Percentiles rank a stretch among this genome's conserved stretches.
These are phyloP conservation scores for Lampris megalopsis DNA, from an alignment of 2,113 vertebrate species.

Conservation along the genomic window DNA sequence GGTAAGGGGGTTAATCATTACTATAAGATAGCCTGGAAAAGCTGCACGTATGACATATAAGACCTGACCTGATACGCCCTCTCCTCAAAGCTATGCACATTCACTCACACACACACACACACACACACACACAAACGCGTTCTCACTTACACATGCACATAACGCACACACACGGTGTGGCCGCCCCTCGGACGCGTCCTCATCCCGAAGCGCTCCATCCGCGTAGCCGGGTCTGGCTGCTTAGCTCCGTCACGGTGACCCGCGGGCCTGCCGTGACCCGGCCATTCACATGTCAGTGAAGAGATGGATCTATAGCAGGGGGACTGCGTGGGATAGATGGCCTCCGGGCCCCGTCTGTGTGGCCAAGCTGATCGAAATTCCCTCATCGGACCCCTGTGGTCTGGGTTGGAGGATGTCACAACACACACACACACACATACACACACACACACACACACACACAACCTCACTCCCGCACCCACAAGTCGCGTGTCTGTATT, in stretches of 20 bases:
- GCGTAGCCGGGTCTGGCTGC: conserved; percentile 25
- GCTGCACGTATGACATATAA: conserved; percentile 14
- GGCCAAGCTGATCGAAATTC: conserved; percentile 61
- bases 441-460: conserved; percentile 30
- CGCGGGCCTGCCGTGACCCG: background rate
- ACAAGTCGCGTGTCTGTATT: conserved; percentile 64
- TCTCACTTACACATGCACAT: background rate
- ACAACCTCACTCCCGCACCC: conserved; percentile 30
- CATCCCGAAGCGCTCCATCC: conserved; percentile 8
- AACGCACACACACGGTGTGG: conserved; percentile 17
- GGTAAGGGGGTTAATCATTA: conserved; percentile 41
- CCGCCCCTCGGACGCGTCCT: conserved; percentile 18
- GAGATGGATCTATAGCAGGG: conserved; percentile 51
- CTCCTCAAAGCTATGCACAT: conserved; percentile 50
- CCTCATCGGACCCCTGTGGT: conserved; percentile 58
- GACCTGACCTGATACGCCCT: conserved; percentile 41
- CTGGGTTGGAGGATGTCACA: conserved; percentile 55
- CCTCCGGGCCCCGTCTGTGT: conserved; percentile 53
- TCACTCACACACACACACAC: conserved; percentile 35
- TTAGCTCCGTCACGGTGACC: conserved; percentile 17
- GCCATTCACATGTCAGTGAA: conserved; percentile 23
- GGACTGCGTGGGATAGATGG: conserved; percentile 36
- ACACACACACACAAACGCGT: background rate
- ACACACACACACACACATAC: conserved; percentile 28
- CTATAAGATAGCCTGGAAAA: conserved; percentile 21